Evolutionary conservation across 1,140 invertebrate genomes (phyloP).

Genomic region (Drosophila pectinifera): DNA sequence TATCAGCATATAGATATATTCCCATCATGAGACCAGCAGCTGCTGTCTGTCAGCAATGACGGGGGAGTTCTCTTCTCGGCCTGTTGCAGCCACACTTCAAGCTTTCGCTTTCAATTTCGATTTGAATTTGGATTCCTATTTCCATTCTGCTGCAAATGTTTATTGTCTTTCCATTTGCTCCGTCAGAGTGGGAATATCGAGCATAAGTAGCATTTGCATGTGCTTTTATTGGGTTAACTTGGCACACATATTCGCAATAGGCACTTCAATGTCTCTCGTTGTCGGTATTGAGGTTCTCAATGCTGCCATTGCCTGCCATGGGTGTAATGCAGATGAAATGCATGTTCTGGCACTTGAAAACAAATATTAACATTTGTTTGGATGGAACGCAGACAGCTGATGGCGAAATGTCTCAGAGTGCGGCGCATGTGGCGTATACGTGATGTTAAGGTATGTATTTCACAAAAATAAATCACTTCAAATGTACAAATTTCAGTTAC

Average conservation of each 20-base stretch:
- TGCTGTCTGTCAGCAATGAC: slow-evolving; percentile 40
- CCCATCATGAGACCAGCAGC: slow-evolving; percentile 39
- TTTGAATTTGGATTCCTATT: slow-evolving; percentile 41
- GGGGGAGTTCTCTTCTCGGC: slow-evolving; percentile 15
- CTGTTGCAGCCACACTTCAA: slow-evolving; percentile 43
- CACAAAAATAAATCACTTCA: not conserved
- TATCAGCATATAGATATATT: slow-evolving; percentile 8
- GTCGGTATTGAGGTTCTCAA: slow-evolving; percentile 18
- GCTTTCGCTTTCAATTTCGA: not conserved
- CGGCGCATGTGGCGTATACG: slow-evolving; percentile 46
- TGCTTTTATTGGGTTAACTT: slow-evolving; percentile 58
- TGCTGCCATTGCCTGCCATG: slow-evolving; percentile 20
- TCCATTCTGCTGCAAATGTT: slow-evolving; percentile 54
- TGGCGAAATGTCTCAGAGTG: slow-evolving; percentile 2
- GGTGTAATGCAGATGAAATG: slow-evolving; percentile 32
- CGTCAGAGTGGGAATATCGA: slow-evolving; percentile 11
- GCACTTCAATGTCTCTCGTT: slow-evolving; percentile 59
- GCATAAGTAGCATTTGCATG: slow-evolving; percentile 41
- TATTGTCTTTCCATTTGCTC: slow-evolving; percentile 43
- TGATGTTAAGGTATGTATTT: slow-evolving; percentile 4
- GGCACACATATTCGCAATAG: slow-evolving; percentile 58
- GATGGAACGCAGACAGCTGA: slow-evolving; percentile 31
- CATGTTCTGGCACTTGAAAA: slow-evolving; percentile 44
- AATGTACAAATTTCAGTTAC: not conserved
- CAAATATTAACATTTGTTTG: slow-evolving; percentile 58